Evolutionary conservation across 1,140 invertebrate species (phyloP).

Genomic region (Gryllus bimaculatus): DNA sequence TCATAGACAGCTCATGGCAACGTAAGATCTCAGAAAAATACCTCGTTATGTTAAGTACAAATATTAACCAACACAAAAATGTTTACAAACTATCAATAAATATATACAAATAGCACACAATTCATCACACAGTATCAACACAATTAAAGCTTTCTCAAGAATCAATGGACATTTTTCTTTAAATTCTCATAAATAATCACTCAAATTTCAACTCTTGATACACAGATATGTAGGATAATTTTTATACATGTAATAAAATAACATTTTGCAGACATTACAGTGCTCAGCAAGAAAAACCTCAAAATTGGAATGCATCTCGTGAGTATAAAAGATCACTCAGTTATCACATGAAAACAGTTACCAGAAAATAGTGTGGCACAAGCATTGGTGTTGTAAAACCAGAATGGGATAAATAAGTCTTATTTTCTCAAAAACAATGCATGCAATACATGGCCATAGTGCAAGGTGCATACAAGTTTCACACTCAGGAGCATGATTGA

Average conservation of each 20-base stretch:
- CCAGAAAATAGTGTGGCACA: neutral
- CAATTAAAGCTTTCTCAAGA: conserved; percentile 5
- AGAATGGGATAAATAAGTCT: neutral
- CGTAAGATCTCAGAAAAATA: neutral
- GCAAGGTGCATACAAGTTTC: too few species aligned
- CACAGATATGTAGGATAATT: neutral
- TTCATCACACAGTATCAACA: neutral
- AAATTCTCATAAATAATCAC: neutral
- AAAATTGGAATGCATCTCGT: neutral
- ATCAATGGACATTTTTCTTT: neutral
- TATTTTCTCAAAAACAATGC: neutral
- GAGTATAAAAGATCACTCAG: neutral
- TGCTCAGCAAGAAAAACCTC: neutral
- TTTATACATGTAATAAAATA: neutral
- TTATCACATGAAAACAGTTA: neutral
- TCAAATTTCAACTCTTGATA: neutral
- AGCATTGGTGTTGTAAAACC: neutral
- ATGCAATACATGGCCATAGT: neutral
- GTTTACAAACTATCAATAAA: neutral
- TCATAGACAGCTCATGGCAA: neutral
- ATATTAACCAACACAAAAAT: neutral
- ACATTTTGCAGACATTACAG: neutral
- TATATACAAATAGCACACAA: neutral
- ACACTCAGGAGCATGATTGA: too few species aligned
- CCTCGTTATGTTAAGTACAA: neutral